Percentiles rank a stretch among this genome's conserved stretches.
These are phyloP conservation scores for Hyperoplus immaculatus DNA, from an alignment of 2,797 vertebrate species.

Conservation along the genomic window DNA sequence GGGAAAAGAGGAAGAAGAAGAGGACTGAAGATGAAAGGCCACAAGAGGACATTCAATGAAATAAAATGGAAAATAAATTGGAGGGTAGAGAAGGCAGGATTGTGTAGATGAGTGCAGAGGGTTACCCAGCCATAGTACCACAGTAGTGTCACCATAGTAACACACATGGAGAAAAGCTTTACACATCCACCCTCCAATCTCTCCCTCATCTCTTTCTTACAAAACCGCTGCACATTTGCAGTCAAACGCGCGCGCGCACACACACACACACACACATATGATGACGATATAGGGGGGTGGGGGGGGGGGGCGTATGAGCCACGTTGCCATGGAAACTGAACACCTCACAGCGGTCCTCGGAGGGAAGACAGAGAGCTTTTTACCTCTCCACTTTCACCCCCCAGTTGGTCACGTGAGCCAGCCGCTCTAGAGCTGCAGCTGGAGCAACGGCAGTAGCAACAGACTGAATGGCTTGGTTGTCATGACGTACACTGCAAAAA, in stretches of 20 bases:
- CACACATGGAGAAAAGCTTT: constrained; percentile 59
- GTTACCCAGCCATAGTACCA: constrained; percentile 44
- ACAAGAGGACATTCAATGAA: background rate
- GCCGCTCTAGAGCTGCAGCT: constrained; percentile 55
- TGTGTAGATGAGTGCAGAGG: constrained; percentile 4
- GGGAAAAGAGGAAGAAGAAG: constrained; percentile 1
- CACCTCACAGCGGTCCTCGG: constrained; percentile 72
- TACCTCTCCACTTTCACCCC: constrained; percentile 82
- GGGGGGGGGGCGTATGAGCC: constrained; percentile 65
- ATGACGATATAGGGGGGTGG: background rate
- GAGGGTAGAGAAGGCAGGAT: constrained; percentile 7
- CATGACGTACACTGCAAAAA: constrained; percentile 13
- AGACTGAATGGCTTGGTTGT: constrained; percentile 15
- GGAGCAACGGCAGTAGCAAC: constrained; percentile 34
- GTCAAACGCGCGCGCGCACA: constrained; percentile 22
- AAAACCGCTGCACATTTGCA: constrained; percentile 38
- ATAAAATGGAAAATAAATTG: background rate
- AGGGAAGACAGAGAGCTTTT: constrained; percentile 65
- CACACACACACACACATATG: constrained; percentile 1
- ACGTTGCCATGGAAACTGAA: constrained; percentile 83
- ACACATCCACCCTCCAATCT: constrained; percentile 45
- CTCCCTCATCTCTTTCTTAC: constrained; percentile 16
- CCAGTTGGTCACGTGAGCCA: constrained; percentile 62
- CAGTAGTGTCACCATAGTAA: constrained; percentile 69
- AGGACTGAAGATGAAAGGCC: background rate